A percentile compares a stretch with the other conserved stretches of the same genome.
phyloP scores from a whole-genome alignment of 2,113 vertebrate genomes.

The Nerophis lumbriciformis region DNA sequence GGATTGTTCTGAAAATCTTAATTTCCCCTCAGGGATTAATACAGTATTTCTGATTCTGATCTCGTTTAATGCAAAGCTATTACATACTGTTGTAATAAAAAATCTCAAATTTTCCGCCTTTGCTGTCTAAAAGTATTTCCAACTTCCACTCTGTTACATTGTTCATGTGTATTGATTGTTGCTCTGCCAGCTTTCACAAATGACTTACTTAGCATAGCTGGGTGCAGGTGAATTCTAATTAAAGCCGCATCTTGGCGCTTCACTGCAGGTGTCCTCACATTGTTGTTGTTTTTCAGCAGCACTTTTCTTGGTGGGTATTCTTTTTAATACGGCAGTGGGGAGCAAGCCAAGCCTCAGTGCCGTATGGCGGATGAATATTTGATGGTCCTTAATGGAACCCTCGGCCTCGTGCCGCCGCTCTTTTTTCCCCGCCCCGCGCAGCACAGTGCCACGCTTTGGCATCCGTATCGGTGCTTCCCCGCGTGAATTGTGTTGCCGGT shows the following conservation, averaged over 20 bases:
- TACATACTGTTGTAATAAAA: too few relatives aligned
- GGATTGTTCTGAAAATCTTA: too few relatives aligned
- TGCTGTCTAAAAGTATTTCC: background rate
- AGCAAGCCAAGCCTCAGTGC: conserved; percentile 29
- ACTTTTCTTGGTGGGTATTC: conserved; percentile 24
- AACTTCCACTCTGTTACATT: background rate
- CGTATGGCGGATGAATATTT: conserved; percentile 69
- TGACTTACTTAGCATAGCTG: conserved; percentile 25
- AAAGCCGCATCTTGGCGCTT: conserved; percentile 5
- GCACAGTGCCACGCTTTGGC: conserved; percentile 12
- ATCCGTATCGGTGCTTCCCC: conserved; percentile 40
- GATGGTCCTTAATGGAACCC: conserved; percentile 62
- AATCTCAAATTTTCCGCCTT: too few relatives aligned
- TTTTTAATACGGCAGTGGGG: conserved; percentile 23
- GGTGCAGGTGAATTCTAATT: conserved; percentile 25
- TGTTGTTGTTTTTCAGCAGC: conserved; percentile 37
- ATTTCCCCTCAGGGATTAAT: too few relatives aligned
- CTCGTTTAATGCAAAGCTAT: too few relatives aligned
- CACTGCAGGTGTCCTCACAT: conserved; percentile 7
- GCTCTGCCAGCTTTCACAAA: conserved; percentile 7
- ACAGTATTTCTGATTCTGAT: too few relatives aligned
- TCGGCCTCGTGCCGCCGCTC: conserved; percentile 18
- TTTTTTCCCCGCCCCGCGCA: conserved; percentile 31
- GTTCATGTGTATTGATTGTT: conserved; percentile 8
- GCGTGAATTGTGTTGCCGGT: conserved; percentile 42